Conservation (phyloP, 2,888 invertebrate species). For the Tholera decimalis region DNA sequence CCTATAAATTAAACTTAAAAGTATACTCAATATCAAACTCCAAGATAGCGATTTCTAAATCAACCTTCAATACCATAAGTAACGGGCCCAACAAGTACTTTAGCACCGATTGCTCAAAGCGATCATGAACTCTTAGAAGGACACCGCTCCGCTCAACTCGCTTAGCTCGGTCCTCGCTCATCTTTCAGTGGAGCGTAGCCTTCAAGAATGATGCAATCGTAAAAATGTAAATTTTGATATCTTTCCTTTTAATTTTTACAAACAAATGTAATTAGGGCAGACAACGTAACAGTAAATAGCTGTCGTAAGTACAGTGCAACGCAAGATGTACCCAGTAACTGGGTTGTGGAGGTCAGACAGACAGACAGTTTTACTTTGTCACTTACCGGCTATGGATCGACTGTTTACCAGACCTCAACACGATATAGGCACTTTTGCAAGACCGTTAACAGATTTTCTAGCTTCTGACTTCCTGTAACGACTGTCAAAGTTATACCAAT, state of each 20-base stretch:
- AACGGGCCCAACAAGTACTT: constrained; percentile 19
- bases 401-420: too few relatives aligned
- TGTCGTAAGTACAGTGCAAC: not conserved
- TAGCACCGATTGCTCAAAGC: constrained; percentile 11
- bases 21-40: constrained; percentile 2
- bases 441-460: too few relatives aligned
- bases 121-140: constrained; percentile 36
- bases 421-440: too few relatives aligned
- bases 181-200: constrained; percentile 31
- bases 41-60: constrained; percentile 21
- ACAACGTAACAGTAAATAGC: constrained; percentile 14
- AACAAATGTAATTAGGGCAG: constrained; percentile 48
- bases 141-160: constrained; percentile 25
- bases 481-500: too few relatives aligned
- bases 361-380: too few relatives aligned
- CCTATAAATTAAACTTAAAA: not conserved
- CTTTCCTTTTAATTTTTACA: constrained; percentile 48
- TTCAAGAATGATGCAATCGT: constrained; percentile 30
- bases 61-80: constrained; percentile 33
- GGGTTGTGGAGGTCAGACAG: too few relatives aligned
- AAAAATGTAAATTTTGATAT: constrained; percentile 48
- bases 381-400: too few relatives aligned
- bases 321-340: too few relatives aligned
- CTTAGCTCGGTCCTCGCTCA: constrained; percentile 27
- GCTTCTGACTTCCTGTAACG: too few relatives aligned